Evolutionary conservation across 2,797 vertebrate genomes (phyloP).

Genomic region (Oreonectes daqikongensis): DNA sequence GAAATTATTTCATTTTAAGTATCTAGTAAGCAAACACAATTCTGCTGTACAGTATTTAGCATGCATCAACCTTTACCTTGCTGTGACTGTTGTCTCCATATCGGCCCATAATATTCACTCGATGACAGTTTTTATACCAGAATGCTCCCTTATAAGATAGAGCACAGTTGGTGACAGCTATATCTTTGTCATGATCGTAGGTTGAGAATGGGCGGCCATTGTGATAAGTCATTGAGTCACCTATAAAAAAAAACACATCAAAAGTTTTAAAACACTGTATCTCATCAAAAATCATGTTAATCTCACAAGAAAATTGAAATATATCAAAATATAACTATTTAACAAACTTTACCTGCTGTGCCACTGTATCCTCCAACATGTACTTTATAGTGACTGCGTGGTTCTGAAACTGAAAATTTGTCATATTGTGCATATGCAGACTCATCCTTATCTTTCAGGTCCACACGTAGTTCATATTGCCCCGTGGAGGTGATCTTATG

Average conservation of each 20-base stretch:
- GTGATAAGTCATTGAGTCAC: conserved; percentile 96
- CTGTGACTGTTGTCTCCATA: conserved; percentile 94
- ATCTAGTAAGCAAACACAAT: not conserved
- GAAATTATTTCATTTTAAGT: not conserved
- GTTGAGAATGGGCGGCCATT: conserved; percentile 92
- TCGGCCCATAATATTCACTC: conserved; percentile 95
- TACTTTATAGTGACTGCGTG: conserved; percentile 86
- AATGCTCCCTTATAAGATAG: conserved; percentile 97
- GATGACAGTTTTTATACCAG: conserved; percentile 98
- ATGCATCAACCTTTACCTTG: conserved; percentile 79
- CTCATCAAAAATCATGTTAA: not conserved
- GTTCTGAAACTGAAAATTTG: conserved; percentile 86
- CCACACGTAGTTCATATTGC: conserved; percentile 92
- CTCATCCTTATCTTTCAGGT: conserved; percentile 87
- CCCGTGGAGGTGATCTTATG: conserved; percentile 91
- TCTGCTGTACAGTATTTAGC: not conserved
- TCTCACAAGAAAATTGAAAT: not conserved
- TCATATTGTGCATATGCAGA: conserved; percentile 89
- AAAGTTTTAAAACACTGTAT: not conserved
- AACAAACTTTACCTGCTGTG: conserved; percentile 81
- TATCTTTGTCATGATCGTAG: conserved; percentile 92
- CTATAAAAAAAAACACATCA: conserved; percentile 64
- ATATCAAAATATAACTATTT: not conserved
- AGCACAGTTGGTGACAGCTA: conserved; percentile 96
- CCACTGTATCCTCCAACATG: conserved; percentile 92